phyloP scores from a whole-genome alignment of 2,888 invertebrate genomes.

The Leptothorax acervorum region DNA sequence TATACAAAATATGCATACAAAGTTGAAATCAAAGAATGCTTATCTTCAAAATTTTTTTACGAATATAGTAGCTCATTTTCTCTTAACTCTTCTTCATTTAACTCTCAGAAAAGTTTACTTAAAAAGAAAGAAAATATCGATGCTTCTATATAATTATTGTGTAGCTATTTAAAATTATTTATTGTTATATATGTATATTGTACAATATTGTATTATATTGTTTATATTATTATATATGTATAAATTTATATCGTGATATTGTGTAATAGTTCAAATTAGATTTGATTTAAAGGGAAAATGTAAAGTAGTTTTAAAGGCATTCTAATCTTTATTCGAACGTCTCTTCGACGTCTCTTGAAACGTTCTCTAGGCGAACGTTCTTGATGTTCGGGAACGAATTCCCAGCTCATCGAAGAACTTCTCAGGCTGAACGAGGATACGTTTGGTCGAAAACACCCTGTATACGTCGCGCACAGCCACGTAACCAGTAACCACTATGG shows the following conservation, averaged over 20 bases:
- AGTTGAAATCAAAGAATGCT: neutral
- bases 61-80: neutral
- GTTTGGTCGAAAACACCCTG: constrained; percentile 36
- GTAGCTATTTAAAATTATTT: neutral
- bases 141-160: neutral
- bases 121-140: neutral
- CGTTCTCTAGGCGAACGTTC: neutral
- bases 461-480: constrained; percentile 33
- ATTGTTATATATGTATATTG: neutral
- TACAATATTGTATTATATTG: neutral
- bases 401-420: neutral
- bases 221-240: neutral
- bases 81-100: neutral
- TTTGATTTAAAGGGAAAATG: neutral
- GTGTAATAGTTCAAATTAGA: neutral
- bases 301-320: neutral
- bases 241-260: no score
- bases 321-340: neutral
- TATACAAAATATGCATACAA: neutral
- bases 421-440: neutral
- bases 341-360: neutral
- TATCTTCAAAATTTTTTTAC: neutral
- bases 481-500: constrained; percentile 66
- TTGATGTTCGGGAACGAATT: neutral
- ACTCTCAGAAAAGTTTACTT: neutral